These are phyloP conservation scores for Ornithoptera priamus DNA, from an alignment of 2,888 invertebrate species.

Conservation along the genomic window DNA sequence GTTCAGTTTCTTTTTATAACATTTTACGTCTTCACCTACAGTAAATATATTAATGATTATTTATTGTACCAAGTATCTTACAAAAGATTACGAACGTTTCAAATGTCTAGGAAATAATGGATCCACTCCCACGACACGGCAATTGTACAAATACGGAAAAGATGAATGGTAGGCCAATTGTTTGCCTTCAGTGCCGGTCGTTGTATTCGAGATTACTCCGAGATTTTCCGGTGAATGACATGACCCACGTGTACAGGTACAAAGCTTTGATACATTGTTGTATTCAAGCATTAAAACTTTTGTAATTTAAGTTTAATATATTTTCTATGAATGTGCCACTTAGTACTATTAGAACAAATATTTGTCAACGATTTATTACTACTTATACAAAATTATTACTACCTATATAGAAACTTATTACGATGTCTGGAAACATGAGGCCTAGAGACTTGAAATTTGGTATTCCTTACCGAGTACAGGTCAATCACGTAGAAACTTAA, in stretches of 20 bases:
- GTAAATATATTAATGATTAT: too few relatives aligned
- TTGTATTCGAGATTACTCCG: conserved; percentile 19
- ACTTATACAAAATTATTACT: too few relatives aligned
- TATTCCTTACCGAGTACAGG: too few relatives aligned
- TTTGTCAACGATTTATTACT: too few relatives aligned
- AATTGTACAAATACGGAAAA: not conserved
- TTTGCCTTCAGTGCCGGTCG: conserved; percentile 20
- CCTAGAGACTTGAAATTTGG: too few relatives aligned
- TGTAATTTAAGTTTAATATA: not conserved
- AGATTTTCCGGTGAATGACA: conserved; percentile 30
- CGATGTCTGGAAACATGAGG: too few relatives aligned
- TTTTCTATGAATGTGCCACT: not conserved
- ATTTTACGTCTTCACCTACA: too few relatives aligned
- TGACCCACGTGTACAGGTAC: conserved; percentile 24
- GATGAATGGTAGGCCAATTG: conserved; percentile 4
- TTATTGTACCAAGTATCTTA: not conserved
- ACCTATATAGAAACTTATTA: too few relatives aligned
- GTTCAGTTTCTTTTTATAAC: too few relatives aligned
- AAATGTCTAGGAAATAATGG: not conserved
- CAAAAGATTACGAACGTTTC: not conserved
- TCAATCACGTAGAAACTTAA: too few relatives aligned
- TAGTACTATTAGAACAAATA: not conserved
- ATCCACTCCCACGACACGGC: not conserved
- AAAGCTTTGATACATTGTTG: conserved; percentile 18
- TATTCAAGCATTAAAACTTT: conserved; percentile 12